These are phyloP conservation scores for Synanthedon formicaeformis DNA, from an alignment of 2,888 invertebrate species.

Conservation along the genomic window DNA sequence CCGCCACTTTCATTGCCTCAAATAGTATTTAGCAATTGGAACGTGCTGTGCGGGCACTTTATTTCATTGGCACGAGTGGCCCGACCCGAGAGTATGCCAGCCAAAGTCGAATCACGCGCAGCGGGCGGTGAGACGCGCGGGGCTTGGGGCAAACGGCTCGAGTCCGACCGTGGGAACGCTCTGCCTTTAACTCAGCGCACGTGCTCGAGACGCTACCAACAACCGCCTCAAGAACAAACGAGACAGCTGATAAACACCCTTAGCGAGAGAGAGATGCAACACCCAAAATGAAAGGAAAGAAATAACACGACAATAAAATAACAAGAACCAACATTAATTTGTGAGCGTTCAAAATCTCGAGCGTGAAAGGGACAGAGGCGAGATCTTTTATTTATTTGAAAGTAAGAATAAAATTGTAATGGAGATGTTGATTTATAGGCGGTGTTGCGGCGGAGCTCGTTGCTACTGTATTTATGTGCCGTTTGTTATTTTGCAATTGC, in stretches of 20 bases:
- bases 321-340: constrained; percentile 61
- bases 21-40: constrained; percentile 61
- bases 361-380: constrained; percentile 45
- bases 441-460: constrained; percentile 7
- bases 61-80: constrained; percentile 60
- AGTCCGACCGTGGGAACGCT: constrained; percentile 67
- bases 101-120: constrained; percentile 44
- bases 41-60: constrained; percentile 62
- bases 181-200: constrained; percentile 70
- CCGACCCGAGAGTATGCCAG: constrained; percentile 18
- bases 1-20: constrained; percentile 50
- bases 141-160: constrained; percentile 20
- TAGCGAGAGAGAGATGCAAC: constrained; percentile 13
- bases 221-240: constrained; percentile 32
- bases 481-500: constrained; percentile 48
- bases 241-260: constrained; percentile 25
- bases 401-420: constrained; percentile 53
- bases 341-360: constrained; percentile 52
- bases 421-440: constrained; percentile 55
- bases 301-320: constrained; percentile 49
- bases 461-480: constrained; percentile 49
- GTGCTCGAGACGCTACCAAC: constrained; percentile 59
- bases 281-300: constrained; percentile 24
- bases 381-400: constrained; percentile 42
- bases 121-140: constrained; percentile 15